Percentiles rank a stretch among this genome's conserved stretches.
Conservation (phyloP, 2,888 invertebrate genomes). For the Apotomis betuletana region DNA sequence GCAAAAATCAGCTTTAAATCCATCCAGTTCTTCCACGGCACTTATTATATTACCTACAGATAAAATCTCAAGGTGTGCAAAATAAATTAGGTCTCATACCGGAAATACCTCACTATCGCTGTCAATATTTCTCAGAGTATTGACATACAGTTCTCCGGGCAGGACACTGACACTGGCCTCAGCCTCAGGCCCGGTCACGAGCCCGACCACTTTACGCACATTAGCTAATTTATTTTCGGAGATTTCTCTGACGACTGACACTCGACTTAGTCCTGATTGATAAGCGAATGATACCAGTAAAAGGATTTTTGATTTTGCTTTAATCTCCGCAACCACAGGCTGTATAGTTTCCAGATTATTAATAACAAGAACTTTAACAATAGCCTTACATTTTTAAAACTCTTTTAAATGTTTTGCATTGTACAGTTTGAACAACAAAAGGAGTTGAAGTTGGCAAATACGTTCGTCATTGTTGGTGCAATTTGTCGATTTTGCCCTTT, state of each 20-base stretch:
- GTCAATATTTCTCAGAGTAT: conserved; percentile 71
- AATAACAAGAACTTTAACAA: conserved; percentile 28
- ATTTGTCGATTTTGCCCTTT: conserved; percentile 79
- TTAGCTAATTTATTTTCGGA: conserved; percentile 74
- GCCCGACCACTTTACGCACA: conserved; percentile 72
- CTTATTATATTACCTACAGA: neutral
- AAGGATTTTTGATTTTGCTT: conserved; percentile 55
- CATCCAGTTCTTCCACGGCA: neutral
- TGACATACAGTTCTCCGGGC: conserved; percentile 61
- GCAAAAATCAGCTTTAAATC: neutral
- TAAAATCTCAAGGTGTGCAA: conserved; percentile 1
- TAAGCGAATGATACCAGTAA: conserved; percentile 58
- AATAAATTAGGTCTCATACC: conserved; percentile 50
- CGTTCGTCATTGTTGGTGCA: conserved; percentile 68
- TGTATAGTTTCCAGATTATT: conserved; percentile 38
- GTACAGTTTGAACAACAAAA: conserved; percentile 47
- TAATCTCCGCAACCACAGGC: conserved; percentile 36
- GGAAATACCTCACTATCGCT: conserved; percentile 73
- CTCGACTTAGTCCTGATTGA: conserved; percentile 57
- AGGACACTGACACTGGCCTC: conserved; percentile 49
- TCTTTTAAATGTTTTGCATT: conserved; percentile 11
- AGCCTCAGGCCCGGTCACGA: conserved; percentile 69
- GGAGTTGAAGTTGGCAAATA: conserved; percentile 54
- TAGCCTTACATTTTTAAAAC: conserved; percentile 16
- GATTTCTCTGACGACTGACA: conserved; percentile 69